Evolutionary conservation across 53 echinoderm and acorn worm species (phyloP).

Genomic region (Glandiceps talaboti): DNA sequence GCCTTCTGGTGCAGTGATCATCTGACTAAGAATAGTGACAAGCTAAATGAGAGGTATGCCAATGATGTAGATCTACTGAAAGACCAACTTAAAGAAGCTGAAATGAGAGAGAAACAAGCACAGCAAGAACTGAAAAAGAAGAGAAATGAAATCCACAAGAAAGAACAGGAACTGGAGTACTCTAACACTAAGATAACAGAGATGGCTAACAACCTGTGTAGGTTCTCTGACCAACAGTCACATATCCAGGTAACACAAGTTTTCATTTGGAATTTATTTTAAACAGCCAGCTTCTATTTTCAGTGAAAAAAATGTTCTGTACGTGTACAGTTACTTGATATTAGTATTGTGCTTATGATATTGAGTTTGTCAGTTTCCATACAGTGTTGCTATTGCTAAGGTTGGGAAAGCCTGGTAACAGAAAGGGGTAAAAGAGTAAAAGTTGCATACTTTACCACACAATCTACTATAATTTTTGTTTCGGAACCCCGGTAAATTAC

Average conservation of each 20-base stretch:
- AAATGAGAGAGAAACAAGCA: slow-evolving; percentile 26
- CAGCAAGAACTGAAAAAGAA: slow-evolving; percentile 32
- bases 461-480: too few relatives aligned
- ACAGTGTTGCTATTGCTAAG: too few relatives aligned
- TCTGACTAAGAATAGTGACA: slow-evolving; percentile 5
- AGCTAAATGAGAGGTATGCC: slow-evolving; percentile 23
- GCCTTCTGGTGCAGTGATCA: background rate
- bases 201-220: slow-evolving; percentile 43
- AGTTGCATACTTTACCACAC: too few relatives aligned
- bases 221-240: slow-evolving; percentile 60
- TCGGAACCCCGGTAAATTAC: too few relatives aligned
- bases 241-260: slow-evolving; percentile 61
- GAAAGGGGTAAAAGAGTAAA: too few relatives aligned
- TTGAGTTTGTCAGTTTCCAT: too few relatives aligned
- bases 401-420: too few relatives aligned
- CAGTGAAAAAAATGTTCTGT: too few relatives aligned
- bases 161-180: slow-evolving; percentile 46
- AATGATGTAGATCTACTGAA: slow-evolving; percentile 24
- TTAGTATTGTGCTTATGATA: too few relatives aligned
- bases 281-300: too few relatives aligned
- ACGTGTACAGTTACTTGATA: too few relatives aligned
- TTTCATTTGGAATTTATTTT: too few relatives aligned
- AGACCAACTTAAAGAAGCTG: slow-evolving; percentile 39
- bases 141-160: slow-evolving; percentile 23
- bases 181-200: slow-evolving; percentile 37